Conservation (phyloP, 2,888 invertebrate genomes). For the Patella caerulea region DNA sequence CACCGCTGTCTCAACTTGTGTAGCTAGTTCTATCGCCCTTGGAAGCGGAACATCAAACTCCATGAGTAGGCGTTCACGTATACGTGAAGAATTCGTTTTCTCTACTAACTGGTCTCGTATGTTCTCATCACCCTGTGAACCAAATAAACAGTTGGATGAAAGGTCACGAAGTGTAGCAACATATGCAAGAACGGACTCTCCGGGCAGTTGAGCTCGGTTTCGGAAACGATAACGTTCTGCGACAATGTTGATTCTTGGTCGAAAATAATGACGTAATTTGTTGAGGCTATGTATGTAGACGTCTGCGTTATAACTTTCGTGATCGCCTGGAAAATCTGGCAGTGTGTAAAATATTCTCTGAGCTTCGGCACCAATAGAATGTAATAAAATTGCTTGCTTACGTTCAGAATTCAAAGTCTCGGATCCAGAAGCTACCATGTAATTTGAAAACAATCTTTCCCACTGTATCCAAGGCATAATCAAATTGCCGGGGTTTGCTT, state of each 20-base stretch:
- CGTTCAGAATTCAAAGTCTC: not conserved
- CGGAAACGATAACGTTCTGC: not conserved
- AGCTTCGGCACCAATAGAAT: not conserved
- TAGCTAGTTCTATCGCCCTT: not conserved
- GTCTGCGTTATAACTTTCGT: no score
- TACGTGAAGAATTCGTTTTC: not conserved
- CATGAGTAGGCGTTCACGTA: not conserved
- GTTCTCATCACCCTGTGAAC: not conserved
- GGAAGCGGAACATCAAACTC: not conserved
- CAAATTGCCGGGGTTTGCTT: no score
- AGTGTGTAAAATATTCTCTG: not conserved
- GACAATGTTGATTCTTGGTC: not conserved
- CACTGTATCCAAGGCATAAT: no score
- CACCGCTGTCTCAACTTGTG: not conserved
- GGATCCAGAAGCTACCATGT: no score
- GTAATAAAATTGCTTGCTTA: conserved; percentile 2
- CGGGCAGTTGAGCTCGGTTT: no score
- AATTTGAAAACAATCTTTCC: no score
- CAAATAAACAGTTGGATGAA: not conserved
- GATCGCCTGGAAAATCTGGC: not conserved
- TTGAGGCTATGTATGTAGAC: no score
- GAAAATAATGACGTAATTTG: not conserved
- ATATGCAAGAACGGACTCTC: not conserved
- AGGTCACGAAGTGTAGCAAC: not conserved
- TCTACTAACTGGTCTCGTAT: conserved; percentile 1